Conservation (phyloP, 2,113 vertebrate species). For the Cochlearius cochlearius region DNA sequence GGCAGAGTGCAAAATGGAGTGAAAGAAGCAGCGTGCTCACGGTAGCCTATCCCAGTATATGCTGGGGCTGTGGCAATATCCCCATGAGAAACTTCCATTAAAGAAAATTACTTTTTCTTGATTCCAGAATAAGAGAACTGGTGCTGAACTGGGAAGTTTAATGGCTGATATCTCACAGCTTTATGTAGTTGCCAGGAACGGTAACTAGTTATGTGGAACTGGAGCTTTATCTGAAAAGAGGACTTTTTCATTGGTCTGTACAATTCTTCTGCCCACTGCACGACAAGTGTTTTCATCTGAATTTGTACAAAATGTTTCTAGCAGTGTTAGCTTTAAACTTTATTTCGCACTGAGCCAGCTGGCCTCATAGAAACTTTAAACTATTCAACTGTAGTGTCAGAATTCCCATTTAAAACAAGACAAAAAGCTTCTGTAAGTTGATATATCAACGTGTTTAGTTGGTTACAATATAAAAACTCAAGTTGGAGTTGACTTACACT, state of each 20-base stretch:
- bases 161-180: background rate
- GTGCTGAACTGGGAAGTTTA: background rate
- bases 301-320: background rate
- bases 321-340: background rate
- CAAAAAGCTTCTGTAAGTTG: background rate
- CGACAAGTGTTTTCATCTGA: background rate
- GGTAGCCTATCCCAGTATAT: background rate
- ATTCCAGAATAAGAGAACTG: background rate
- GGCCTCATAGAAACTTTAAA: background rate
- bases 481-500: background rate
- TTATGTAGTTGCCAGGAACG: background rate
- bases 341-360: background rate
- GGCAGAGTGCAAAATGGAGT: background rate
- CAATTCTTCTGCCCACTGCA: background rate
- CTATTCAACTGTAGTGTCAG: background rate
- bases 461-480: background rate
- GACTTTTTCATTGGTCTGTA: background rate
- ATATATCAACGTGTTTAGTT: rapidly evolving
- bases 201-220: background rate
- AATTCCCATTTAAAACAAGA: background rate
- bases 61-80: background rate
- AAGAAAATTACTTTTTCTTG: background rate
- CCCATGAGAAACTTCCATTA: background rate
- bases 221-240: background rate
- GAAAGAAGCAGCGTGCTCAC: background rate